A percentile compares a stretch with the other conserved stretches of the same genome.
phyloP scores from a whole-genome alignment of 2,797 vertebrate species.

The Clarias fuscus region DNA sequence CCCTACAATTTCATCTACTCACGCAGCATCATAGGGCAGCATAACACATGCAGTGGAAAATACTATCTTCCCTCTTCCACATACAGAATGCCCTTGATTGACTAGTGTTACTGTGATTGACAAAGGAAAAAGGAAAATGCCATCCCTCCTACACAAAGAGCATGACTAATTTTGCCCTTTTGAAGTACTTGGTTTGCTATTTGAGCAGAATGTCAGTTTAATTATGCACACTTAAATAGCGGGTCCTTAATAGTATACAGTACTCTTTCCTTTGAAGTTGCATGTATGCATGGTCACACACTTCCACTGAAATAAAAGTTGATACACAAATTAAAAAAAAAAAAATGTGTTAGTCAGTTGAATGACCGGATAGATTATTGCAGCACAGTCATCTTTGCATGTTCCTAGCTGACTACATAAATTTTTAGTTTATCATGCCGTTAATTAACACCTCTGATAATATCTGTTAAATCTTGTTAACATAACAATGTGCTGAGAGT shows the following conservation, averaged over 20 bases:
- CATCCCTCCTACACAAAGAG: background rate
- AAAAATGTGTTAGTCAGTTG: background rate
- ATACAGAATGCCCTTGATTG: background rate
- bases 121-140: background rate
- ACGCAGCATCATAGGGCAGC: background rate
- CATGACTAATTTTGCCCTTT: background rate
- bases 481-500: background rate
- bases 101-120: background rate
- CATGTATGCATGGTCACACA: background rate
- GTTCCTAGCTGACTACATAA: background rate
- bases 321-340: background rate
- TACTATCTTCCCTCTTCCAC: background rate
- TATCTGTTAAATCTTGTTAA: background rate
- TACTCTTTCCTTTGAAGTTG: background rate
- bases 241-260: background rate
- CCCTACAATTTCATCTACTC: background rate
- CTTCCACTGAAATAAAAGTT: background rate
- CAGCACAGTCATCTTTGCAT: background rate
- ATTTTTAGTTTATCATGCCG: background rate
- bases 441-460: background rate
- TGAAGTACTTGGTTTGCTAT: background rate
- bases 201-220: background rate
- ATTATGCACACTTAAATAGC: slow-evolving; percentile 12
- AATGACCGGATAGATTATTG: background rate
- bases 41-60: background rate